Base-by-base conservation (phyloP, 2,113 vertebrate genomes). In the Neoarius graeffei region DNA sequence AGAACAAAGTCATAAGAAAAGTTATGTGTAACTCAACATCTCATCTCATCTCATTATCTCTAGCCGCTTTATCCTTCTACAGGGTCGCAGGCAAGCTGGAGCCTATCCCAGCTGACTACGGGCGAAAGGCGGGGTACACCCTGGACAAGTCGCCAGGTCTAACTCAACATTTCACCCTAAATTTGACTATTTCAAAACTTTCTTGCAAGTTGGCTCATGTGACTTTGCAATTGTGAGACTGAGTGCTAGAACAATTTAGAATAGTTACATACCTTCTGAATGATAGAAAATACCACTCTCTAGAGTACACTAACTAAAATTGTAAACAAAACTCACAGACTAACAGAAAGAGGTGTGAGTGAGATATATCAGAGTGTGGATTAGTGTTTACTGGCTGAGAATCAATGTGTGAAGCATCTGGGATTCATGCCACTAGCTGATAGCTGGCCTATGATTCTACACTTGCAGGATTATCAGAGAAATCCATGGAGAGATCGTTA, bases 401-500 rank as follows among this genome's bases (percentile, higher is more conserved):
- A 69, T 86, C 84, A 54, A 83, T 86, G 57, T 84, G 81, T 73
- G 60, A 79, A 81, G 71, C 62, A 88, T 83, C 77, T 84, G 71
- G 67, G 71, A 88, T 86, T 74, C 19, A 52, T 88, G 84, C 54
- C 52, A 80, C 30, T 50, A 59, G 59, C 42, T 81, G 83, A 85
- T 76, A 89, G 79, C 83, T 85, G 66, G 27, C 27, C 25, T 82
- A 59, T 83, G 74, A 85, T 71, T 88, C 27, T 59, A 83, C 50
- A 83, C 60, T 71, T 88, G 73, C 80, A 80, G 62, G 84, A 90
- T 84, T 88, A 71, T 64, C 23, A 71, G 30, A 71, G 54, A 86
- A 90, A 90, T 86, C 71, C 60, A 83, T 86, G 64, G 76, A 88
- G 73, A 35, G 84, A 52, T 83, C 50, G 50, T 79, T 30, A 62